Evolutionary conservation across 2,797 vertebrate species (phyloP).

Genomic region (Xiphophorus birchmanni): DNA sequence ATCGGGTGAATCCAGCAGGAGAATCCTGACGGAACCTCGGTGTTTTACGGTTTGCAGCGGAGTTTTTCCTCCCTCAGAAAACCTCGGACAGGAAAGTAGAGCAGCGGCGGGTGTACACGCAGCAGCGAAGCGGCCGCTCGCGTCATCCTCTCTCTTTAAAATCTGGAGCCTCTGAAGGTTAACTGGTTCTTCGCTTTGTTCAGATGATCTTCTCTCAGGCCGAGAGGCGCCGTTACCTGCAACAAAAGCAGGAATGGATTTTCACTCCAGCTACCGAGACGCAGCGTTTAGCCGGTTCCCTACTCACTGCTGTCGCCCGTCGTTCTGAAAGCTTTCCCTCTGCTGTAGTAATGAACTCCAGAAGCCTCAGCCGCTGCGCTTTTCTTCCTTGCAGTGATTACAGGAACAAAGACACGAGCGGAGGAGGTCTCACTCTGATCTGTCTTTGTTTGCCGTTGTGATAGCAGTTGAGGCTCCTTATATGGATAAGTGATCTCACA

Average conservation of each 20-base stretch:
- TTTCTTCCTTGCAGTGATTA: neutral
- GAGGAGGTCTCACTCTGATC: constrained; percentile 18
- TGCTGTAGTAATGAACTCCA: constrained; percentile 14
- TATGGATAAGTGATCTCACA: neutral
- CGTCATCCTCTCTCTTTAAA: neutral
- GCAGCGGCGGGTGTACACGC: neutral
- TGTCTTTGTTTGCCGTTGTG: neutral
- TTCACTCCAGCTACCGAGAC: neutral
- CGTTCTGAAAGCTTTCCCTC: constrained; percentile 10
- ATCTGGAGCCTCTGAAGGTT: neutral
- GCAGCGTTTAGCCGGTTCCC: neutral
- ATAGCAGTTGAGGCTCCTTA: neutral
- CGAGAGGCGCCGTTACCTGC: constrained; percentile 5
- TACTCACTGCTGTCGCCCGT: neutral
- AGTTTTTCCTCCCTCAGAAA: neutral
- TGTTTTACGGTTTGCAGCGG: neutral
- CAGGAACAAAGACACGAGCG: constrained; percentile 1
- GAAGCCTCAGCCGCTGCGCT: neutral
- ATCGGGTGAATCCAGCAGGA: neutral
- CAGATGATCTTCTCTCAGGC: constrained; percentile 1
- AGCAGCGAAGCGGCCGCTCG: neutral
- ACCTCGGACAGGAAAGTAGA: neutral
- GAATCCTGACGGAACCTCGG: neutral
- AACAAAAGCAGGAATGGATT: constrained; percentile 13
- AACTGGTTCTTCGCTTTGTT: constrained; percentile 1